Base-by-base conservation (phyloP, 2,888 invertebrate species). In the Euproctis similis region DNA sequence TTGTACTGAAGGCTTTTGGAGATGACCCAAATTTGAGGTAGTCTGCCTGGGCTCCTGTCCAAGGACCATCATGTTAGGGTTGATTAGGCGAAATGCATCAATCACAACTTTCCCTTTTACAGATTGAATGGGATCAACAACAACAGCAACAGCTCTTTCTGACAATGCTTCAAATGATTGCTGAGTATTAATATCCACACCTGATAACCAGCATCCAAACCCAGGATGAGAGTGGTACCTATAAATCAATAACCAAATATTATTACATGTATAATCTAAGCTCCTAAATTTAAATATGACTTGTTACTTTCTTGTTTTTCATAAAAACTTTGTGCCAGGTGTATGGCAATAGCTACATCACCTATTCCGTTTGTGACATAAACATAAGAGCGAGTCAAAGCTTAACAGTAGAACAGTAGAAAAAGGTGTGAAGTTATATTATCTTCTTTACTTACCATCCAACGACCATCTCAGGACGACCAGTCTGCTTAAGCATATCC, bases 31-130 rank as follows among this genome's bases (percentile, higher is more conserved):
- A 80, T 99, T 99, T 30, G 98, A 98, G 5, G 99, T 99, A 1
- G 98, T 99, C 76, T 99, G 99, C 31, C 99, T 87, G 0, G 99
- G 98, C 69, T 99, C 99, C 75, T 99, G 98, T 1, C 97, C 98
- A 19, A 99, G 86, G 4, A 98, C 98, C 93, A 99, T 94, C 94
- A 97, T 97, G 69, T 98, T 98, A 7, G 98, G 98, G 84, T 98
- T 98, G 62, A 99, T 99, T 46, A 99, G 89, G 54, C 98, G 92
- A 87, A 99, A 99, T 40, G 99, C 99, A 87, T 99, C 99, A 59
- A 99, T 98, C n/a, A 98, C 98, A 24, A 98, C 97, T 89, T 98
- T 94, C 55, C 99, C 99, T 85, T 99, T 99, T 2, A 99, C 99
- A 30, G 97, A 97, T 68, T 99, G 99, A 61, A 99, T 99, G 7